These are phyloP conservation scores for Catocala fraxini DNA, from an alignment of 2,888 invertebrate species.

Conservation along the genomic window DNA sequence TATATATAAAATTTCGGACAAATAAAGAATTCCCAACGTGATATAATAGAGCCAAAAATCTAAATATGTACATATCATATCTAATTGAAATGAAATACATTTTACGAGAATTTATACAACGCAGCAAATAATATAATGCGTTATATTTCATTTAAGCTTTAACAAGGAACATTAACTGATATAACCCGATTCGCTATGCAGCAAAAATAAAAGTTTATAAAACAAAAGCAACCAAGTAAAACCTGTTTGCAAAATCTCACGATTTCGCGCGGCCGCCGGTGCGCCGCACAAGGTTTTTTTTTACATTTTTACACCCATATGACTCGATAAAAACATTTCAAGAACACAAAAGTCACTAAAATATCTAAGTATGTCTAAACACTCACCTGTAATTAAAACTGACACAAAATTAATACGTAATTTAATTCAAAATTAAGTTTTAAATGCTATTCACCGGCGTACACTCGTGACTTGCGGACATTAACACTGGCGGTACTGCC, in stretches of 20 bases:
- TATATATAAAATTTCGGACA: no score
- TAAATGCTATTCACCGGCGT: conserved; percentile 52
- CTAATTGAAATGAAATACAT: no score
- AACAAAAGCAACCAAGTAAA: conserved; percentile 65
- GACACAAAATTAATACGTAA: conserved; percentile 44
- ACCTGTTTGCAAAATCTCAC: conserved; percentile 78
- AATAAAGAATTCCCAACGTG: no score
- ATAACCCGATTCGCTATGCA: conserved; percentile 57
- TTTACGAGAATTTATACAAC: no score
- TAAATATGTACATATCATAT: no score
- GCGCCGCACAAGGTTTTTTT: conserved; percentile 56
- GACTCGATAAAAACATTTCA: conserved; percentile 21
- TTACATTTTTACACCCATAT: conserved; percentile 45
- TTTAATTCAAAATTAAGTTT: conserved; percentile 50
- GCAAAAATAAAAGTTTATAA: conserved; percentile 61
- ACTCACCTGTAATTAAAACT: conserved; percentile 48
- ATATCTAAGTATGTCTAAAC: conserved; percentile 56
- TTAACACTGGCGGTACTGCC: conserved; percentile 77
- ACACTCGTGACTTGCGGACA: conserved; percentile 84
- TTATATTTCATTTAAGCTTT: conserved; percentile 13
- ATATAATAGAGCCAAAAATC: no score
- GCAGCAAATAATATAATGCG: neutral
- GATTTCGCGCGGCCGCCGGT: conserved; percentile 69
- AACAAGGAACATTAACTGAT: conserved; percentile 39
- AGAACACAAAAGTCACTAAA: conserved; percentile 49